A percentile compares a stretch with the other conserved stretches of the same genome.
These are phyloP conservation scores for Mythimna pallens DNA, from an alignment of 2,888 invertebrate species.

Conservation along the genomic window DNA sequence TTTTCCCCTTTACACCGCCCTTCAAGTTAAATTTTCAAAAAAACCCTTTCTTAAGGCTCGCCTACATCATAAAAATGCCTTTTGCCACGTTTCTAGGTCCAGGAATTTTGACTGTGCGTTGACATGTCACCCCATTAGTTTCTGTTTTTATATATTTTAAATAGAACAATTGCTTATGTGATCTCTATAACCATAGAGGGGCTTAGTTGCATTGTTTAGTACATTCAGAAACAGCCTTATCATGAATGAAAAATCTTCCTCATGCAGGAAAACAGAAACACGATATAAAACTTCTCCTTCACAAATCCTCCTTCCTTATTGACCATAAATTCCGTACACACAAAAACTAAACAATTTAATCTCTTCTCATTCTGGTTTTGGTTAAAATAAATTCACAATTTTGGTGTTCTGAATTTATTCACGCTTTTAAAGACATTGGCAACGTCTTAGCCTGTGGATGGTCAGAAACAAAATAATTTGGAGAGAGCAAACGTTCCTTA, in stretches of 20 bases:
- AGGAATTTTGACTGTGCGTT: too few species aligned
- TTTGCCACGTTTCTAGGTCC: too few species aligned
- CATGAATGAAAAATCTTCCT: neutral
- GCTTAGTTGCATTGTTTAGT: neutral
- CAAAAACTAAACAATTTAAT: slow-evolving; percentile 57
- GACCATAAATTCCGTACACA: slow-evolving; percentile 57
- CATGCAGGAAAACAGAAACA: neutral
- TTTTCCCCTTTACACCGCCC: too few species aligned
- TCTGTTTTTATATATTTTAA: too few species aligned
- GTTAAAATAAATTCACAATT: slow-evolving; percentile 54
- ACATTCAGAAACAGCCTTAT: neutral
- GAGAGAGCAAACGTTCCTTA: slow-evolving; percentile 50
- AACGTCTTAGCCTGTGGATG: slow-evolving; percentile 48
- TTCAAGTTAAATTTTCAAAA: too few species aligned
- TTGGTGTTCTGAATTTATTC: slow-evolving; percentile 48
- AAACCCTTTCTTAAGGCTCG: too few species aligned
- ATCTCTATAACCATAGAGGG: too few species aligned
- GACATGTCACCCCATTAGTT: too few species aligned
- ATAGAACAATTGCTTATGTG: too few species aligned
- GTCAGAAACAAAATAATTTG: slow-evolving; percentile 59
- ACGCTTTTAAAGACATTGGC: slow-evolving; percentile 56
- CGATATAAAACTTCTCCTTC: slow-evolving; percentile 4
- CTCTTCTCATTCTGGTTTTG: slow-evolving; percentile 41
- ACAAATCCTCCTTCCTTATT: slow-evolving; percentile 14
- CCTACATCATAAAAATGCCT: too few species aligned